Percentiles rank a stretch among this genome's conserved stretches.
Conservation (phyloP, 1,140 invertebrate species). For the Monochamus saltuarius region DNA sequence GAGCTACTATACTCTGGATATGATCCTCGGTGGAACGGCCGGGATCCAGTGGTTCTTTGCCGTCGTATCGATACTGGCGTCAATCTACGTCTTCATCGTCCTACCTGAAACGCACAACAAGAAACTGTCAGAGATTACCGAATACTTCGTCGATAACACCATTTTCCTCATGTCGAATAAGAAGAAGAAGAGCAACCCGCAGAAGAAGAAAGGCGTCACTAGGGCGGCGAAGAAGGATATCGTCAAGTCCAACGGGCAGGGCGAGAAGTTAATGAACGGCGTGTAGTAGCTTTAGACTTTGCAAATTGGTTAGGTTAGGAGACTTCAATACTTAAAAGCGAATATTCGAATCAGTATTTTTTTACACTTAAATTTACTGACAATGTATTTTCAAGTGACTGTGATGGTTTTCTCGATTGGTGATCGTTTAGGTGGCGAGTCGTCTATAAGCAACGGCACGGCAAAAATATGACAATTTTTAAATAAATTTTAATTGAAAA, state of each 20-base stretch:
- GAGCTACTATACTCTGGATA: conserved; percentile 52
- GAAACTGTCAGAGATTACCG: conserved; percentile 66
- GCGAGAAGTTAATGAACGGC: conserved; percentile 12
- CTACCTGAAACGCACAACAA: conserved; percentile 74
- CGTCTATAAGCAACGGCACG: too few relatives aligned
- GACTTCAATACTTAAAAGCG: too few relatives aligned
- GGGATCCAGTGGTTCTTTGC: conserved; percentile 64
- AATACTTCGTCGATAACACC: conserved; percentile 56
- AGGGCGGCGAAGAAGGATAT: conserved; percentile 24
- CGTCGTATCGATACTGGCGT: conserved; percentile 58
- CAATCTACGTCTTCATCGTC: conserved; percentile 61
- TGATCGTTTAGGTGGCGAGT: too few relatives aligned
- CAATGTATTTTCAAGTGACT: too few relatives aligned
- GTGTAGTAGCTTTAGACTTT: not conserved
- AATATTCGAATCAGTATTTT: too few relatives aligned
- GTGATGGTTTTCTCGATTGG: too few relatives aligned
- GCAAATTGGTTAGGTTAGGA: too few relatives aligned
- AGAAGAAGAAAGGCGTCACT: conserved; percentile 13
- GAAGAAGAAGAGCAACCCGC: conserved; percentile 12
- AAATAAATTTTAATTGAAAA: too few relatives aligned
- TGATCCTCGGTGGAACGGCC: conserved; percentile 32
- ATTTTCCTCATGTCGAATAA: conserved; percentile 46
- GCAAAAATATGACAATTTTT: too few relatives aligned
- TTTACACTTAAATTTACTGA: too few relatives aligned
- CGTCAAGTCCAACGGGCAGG: conserved; percentile 21